Percentiles rank a stretch among this genome's conserved stretches.
Conservation (phyloP, 2,888 invertebrate species). For the Saturnia japonica region DNA sequence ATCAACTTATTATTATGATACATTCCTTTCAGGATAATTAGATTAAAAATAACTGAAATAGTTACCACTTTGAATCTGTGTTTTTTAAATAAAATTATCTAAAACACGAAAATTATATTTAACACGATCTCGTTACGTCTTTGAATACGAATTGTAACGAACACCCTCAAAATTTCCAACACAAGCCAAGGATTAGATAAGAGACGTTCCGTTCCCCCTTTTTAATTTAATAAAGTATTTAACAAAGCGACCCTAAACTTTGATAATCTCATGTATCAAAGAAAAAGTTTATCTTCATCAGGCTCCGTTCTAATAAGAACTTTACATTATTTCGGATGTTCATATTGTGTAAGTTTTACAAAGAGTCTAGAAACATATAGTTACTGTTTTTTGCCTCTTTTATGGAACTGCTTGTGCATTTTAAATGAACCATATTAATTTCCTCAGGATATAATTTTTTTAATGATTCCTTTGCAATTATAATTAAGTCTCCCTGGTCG, state of each 20-base stretch:
- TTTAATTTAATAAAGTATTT: slow-evolving; percentile 12
- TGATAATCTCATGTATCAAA: slow-evolving; percentile 1
- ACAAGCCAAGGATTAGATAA: slow-evolving; percentile 10
- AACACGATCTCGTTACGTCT: background rate
- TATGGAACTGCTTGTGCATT: background rate
- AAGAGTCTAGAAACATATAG: background rate
- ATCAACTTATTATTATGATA: background rate
- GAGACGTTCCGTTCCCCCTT: background rate
- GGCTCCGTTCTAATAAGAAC: background rate
- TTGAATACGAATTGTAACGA: background rate
- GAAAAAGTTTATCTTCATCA: slow-evolving; percentile 6
- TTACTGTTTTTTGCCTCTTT: background rate
- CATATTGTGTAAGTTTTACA: background rate
- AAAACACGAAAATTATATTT: background rate
- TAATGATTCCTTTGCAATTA: too few species aligned
- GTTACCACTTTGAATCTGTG: background rate
- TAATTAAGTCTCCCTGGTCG: too few species aligned
- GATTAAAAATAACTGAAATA: background rate
- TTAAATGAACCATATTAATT: too few species aligned
- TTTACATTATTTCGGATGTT: background rate
- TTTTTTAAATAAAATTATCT: background rate
- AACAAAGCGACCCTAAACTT: slow-evolving; percentile 11
- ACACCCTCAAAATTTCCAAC: background rate
- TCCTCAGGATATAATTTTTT: too few species aligned
- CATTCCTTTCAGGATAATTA: background rate